Evolutionary conservation across 2,888 invertebrate genomes (phyloP), one percentile per base, ranked within the genome.

Genomic region (Drosophila testacea): DNA sequence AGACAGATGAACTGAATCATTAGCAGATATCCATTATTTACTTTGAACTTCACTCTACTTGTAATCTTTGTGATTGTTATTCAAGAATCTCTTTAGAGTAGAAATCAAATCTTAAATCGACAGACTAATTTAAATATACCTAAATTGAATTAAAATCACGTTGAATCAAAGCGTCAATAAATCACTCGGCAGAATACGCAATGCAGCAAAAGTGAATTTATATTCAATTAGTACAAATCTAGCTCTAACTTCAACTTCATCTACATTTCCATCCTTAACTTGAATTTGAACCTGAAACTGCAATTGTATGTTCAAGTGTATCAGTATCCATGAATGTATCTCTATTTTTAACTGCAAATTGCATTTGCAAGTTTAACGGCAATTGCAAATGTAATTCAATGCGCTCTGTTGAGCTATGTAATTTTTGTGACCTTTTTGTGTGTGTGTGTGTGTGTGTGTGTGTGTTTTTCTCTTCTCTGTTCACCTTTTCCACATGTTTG

Each of bases 371-470:
- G 34, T 56, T 61, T 42, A 38, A 52, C 41, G 56, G 28, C 42
- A 54, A 57, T 32, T 59, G 73, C 65, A 46, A 55, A 48, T 48
- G 27, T 28, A 48, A 71, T 77, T 78, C 36, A 73, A 63, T 64
- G 56, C 63, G 74, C 63, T 54, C 68, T 42, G 63, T 28, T 75
- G 74, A 73, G 48, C 74, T 73, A 59, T 57, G 47, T 60, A 61
- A 64, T 63, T 56, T 75, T 39, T 59, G 34, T 41, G 41, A 60
- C 51, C 50, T 48, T 73, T 73, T 67, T 46, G 10, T 44, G 7
- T 32, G 38, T 39, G 4, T 32, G 11, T 28, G 4, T 47, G 38
- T 48, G 13, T 50, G 10, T 44, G 22, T 38, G 11, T 6, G 32
- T 39, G 34, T 41, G 10, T 22, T 1, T n/a, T 16, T 13, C 39